Evolutionary conservation across 2,888 invertebrate genomes (phyloP), one percentile per base, ranked within the genome.

Genomic region (Acleris holmiana): DNA sequence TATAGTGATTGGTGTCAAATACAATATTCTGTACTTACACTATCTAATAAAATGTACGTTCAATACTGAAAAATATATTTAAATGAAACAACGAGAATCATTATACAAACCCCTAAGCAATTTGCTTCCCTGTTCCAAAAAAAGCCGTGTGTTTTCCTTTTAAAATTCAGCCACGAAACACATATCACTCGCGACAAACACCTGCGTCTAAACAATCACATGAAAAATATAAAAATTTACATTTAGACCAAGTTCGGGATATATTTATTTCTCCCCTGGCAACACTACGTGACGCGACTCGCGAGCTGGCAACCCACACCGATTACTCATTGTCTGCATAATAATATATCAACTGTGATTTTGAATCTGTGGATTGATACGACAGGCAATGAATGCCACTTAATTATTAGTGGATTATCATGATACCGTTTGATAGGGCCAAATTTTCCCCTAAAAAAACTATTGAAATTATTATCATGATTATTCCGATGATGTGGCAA

Each of bases 211-310:
- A 65, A 65, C 60, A 65, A 64, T 64, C 57, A 55, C 60, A 54
- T n/a, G 63, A 13, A 46, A 23, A 49, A 23, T 15, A 49, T 65
- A 49, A 35, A 60, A 65, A 57, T 67, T 67, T 65, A 25, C 65
- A 60, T 65, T 60, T 65, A 65, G 49, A 65, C 5, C 63, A 65
- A 53, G 54, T 40, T 17, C 7, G 46, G 41, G 61, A 59, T 46
- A 65, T 67, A 53, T 67, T 61, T 65, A 67, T 64, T 62, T 47
- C 58, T 58, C 68, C 67, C 69, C 61, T 51, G 68, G 66, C 67
- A 57, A 58, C 57, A 51, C 63, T 68, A 67, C 67, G 67, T 66
- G 69, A 67, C 46, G 58, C 13, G 69, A 50, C 56, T 65, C 44
- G 61, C 10, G 53, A 48, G 56, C 41, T 59, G 46, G 60, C 60